These are phyloP conservation scores for Eupithecia subumbrata DNA, from an alignment of 2,888 invertebrate genomes.

Conservation along the genomic window DNA sequence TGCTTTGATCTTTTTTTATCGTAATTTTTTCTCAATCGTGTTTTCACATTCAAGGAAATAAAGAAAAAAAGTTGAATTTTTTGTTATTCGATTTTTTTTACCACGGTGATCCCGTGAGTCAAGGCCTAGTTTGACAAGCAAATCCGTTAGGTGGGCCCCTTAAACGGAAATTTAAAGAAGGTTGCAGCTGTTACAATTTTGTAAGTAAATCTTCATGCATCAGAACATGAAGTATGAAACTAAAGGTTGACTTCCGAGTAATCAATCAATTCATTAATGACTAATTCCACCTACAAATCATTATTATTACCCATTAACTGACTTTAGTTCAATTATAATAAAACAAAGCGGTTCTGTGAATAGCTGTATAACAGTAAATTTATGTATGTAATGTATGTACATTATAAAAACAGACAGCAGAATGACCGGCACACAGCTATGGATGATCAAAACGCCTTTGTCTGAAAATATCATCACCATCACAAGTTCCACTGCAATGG, in stretches of 20 bases:
- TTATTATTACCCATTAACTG: neutral
- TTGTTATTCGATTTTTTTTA: no score
- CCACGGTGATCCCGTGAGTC: neutral
- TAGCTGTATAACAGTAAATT: neutral
- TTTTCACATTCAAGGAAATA: no score
- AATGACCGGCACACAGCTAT: neutral
- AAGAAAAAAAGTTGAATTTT: no score
- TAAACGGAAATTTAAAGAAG: neutral
- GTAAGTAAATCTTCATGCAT: neutral
- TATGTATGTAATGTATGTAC: neutral
- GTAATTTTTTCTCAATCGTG: no score
- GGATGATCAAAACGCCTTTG: neutral
- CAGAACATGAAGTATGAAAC: neutral
- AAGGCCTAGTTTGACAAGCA: no score
- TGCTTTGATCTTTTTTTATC: no score
- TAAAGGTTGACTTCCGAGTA: neutral
- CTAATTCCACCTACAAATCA: conserved; percentile 4
- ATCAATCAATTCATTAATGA: neutral
- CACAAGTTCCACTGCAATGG: neutral
- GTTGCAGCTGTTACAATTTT: neutral
- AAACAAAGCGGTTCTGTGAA: neutral
- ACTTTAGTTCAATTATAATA: neutral
- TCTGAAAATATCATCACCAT: neutral
- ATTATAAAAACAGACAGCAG: neutral
- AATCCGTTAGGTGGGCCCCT: no score